phyloP scores from a whole-genome alignment of 2,113 vertebrate genomes.

The Pandion haliaetus region DNA sequence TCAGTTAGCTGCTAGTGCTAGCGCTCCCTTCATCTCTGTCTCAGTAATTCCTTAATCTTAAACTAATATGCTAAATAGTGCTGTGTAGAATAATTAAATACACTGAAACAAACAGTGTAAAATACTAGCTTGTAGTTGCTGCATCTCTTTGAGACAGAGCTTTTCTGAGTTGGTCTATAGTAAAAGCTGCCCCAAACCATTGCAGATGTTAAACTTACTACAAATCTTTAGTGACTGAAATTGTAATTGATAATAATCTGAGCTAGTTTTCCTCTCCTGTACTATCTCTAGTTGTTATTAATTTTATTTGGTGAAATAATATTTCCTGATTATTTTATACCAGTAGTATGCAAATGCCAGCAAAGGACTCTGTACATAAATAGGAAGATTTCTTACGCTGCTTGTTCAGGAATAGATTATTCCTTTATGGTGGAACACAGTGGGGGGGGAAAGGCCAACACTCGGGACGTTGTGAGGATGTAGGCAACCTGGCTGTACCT shows the following conservation, averaged over 20 bases:
- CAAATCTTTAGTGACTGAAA: not conserved
- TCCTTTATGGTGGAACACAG: not conserved
- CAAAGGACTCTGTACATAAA: not conserved
- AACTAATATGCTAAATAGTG: constrained; percentile 14
- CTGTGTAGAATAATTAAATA: constrained; percentile 43
- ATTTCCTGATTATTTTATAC: not conserved
- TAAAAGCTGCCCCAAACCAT: not conserved
- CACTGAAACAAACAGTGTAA: constrained; percentile 42
- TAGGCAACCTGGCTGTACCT: not conserved
- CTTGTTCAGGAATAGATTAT: not conserved
- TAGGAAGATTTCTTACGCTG: not conserved
- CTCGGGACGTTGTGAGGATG: not conserved
- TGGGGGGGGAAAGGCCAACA: not conserved
- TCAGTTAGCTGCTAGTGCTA: not conserved
- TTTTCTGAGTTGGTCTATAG: not conserved
- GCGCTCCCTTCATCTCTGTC: not conserved
- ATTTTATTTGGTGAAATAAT: not conserved
- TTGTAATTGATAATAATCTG: not conserved
- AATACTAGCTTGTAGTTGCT: constrained; percentile 5
- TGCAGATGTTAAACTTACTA: not conserved
- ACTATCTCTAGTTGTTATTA: not conserved
- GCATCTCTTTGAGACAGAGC: not conserved
- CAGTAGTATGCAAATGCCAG: not conserved
- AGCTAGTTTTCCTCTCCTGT: not conserved
- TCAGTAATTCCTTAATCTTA: constrained; percentile 23